Evolutionary conservation across 2,113 vertebrate species (phyloP).

Genomic region (Ictalurus furcatus): DNA sequence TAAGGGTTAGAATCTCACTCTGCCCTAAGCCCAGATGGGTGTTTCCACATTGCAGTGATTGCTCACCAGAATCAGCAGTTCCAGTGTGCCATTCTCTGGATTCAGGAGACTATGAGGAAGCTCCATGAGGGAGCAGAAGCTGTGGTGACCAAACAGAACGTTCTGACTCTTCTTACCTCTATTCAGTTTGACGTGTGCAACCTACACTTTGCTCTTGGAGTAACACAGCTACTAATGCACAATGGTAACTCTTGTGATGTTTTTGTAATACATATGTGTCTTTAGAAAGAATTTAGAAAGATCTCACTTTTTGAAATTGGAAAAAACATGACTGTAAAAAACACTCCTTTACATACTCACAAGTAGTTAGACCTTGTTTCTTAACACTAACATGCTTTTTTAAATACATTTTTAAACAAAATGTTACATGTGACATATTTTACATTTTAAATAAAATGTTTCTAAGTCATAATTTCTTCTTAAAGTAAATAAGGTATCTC

Average conservation of each 20-base stretch:
- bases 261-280: background rate
- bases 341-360: background rate
- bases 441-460: background rate
- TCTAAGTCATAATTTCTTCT: background rate
- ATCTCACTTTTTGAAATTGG: background rate
- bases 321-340: background rate
- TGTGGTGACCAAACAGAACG: conserved; percentile 21
- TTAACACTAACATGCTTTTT: background rate
- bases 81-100: conserved; percentile 41
- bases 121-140: conserved; percentile 35
- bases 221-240: background rate
- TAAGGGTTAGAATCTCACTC: background rate
- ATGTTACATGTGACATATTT: background rate
- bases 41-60: conserved; percentile 46
- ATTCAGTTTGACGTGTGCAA: conserved; percentile 20
- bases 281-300: background rate
- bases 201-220: background rate
- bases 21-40: conserved; percentile 49
- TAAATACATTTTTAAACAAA: background rate
- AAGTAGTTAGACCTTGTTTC: background rate
- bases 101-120: conserved; percentile 46
- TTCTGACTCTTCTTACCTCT: conserved; percentile 28
- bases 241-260: conserved; percentile 6
- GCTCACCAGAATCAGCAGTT: conserved; percentile 38
- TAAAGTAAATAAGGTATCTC: background rate